phyloP scores from a whole-genome alignment of 1,140 invertebrate species.

The Aphelenchoides avenae region DNA sequence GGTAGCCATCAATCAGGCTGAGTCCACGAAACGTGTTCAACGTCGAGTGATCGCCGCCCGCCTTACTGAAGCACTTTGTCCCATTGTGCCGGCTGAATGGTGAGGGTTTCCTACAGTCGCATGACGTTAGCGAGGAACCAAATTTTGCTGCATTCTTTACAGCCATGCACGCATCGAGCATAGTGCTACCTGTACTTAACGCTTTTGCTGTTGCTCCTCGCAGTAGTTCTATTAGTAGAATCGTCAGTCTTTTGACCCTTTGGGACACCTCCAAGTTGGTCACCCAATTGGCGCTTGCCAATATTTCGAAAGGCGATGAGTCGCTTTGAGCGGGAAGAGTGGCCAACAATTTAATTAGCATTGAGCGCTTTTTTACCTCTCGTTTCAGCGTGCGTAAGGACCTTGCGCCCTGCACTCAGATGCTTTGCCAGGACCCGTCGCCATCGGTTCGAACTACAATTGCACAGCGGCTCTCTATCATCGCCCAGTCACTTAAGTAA shows the following conservation, averaged over 20 bases:
- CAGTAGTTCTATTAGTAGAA: constrained; percentile 47
- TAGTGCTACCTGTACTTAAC: too few relatives aligned
- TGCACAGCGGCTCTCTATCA: constrained; percentile 44
- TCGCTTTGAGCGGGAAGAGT: too few relatives aligned
- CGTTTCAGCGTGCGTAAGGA: constrained; percentile 51
- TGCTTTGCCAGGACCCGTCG: constrained; percentile 55
- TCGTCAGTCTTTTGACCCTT: constrained; percentile 9
- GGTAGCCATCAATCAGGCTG: constrained; percentile 62
- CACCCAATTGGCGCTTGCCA: neutral
- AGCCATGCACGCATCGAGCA: too few relatives aligned
- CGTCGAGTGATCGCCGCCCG: constrained; percentile 58
- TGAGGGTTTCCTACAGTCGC: too few relatives aligned
- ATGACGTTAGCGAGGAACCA: too few relatives aligned
- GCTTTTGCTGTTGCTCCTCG: too few relatives aligned
- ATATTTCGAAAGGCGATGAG: neutral
- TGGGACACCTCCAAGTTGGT: constrained; percentile 6
- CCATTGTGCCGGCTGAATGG: constrained; percentile 61
- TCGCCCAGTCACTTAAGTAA: constrained; percentile 62
- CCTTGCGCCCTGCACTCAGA: constrained; percentile 51
- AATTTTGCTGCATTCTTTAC: too few relatives aligned
- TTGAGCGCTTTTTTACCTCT: neutral
- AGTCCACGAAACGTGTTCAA: constrained; percentile 61
- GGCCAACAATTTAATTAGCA: too few relatives aligned
- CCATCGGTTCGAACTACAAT: constrained; percentile 51
- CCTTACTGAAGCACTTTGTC: constrained; percentile 61